Evolutionary conservation across 2,113 vertebrate species (phyloP).

Genomic region (Oreotrochilus melanogaster): DNA sequence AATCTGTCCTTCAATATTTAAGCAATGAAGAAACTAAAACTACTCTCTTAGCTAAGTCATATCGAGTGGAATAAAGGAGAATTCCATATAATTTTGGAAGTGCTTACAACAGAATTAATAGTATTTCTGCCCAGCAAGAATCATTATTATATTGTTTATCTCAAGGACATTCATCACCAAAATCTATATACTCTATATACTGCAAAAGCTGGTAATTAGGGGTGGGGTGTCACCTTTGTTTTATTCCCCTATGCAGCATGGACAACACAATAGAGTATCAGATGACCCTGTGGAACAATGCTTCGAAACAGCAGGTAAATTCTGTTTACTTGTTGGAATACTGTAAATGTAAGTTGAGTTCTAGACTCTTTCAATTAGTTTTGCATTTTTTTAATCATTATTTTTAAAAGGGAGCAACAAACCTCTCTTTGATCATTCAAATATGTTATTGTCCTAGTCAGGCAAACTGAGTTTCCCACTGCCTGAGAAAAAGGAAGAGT

Average conservation of each 20-base stretch:
- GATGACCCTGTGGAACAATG: background rate
- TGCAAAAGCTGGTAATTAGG: background rate
- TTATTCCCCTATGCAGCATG: background rate
- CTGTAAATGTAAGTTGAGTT: background rate
- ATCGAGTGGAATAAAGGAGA: background rate
- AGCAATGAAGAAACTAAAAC: background rate
- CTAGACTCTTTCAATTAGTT: background rate
- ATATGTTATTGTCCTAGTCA: fast-evolving
- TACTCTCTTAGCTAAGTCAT: background rate
- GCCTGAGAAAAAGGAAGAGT: background rate
- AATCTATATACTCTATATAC: background rate
- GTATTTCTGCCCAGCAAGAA: background rate
- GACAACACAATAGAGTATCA: background rate
- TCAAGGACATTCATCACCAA: background rate
- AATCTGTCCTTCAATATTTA: background rate
- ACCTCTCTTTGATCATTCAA: background rate
- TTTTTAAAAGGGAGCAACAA: background rate
- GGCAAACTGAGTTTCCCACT: fast-evolving
- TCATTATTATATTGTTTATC: background rate
- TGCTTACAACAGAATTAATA: background rate
- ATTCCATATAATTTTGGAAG: background rate
- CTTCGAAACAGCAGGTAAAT: background rate
- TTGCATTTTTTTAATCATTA: background rate
- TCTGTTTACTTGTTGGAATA: background rate
- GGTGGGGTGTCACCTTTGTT: background rate